A percentile compares a stretch with the other conserved stretches of the same genome.
Evolutionary conservation across 2,888 invertebrate genomes (phyloP).

Genomic region (Agrochola macilenta): DNA sequence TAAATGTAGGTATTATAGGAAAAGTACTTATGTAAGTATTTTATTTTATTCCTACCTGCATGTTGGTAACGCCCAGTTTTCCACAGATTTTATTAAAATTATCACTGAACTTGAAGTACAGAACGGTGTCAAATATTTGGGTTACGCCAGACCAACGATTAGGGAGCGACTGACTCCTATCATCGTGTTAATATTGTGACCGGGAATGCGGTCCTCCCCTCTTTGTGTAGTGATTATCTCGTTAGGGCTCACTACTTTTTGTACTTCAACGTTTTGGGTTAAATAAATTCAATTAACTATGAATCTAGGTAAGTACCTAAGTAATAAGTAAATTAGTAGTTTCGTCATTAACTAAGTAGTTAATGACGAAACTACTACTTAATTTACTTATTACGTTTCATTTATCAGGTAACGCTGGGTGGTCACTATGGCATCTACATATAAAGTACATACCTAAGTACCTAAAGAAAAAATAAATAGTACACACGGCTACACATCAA

Average conservation of each 20-base stretch:
- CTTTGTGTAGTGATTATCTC: conserved; percentile 82
- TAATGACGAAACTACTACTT: background rate
- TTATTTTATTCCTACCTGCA: conserved; percentile 68
- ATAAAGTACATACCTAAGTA: too few relatives aligned
- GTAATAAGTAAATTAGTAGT: too few relatives aligned
- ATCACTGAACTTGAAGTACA: conserved; percentile 43
- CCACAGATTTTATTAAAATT: conserved; percentile 32
- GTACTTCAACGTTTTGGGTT: conserved; percentile 38
- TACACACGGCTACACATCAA: too few relatives aligned
- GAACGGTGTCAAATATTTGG: conserved; percentile 68
- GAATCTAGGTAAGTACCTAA: too few relatives aligned
- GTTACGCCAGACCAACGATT: conserved; percentile 75
- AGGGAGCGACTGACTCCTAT: conserved; percentile 81
- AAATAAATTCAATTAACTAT: conserved; percentile 18
- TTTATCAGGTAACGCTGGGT: background rate
- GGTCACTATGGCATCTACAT: background rate
- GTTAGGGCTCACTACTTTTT: conserved; percentile 73
- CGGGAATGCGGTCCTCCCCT: conserved; percentile 83
- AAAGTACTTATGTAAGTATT: background rate
- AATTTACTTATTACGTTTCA: background rate
- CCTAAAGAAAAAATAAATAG: too few relatives aligned
- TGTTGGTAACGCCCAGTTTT: conserved; percentile 49
- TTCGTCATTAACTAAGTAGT: too few relatives aligned
- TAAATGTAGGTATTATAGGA: too few relatives aligned
- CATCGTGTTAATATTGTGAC: conserved; percentile 79